Percentiles rank a stretch among this genome's conserved stretches.
These are phyloP conservation scores for Drosophila biarmipes DNA, from an alignment of 1,140 invertebrate species.

Conservation along the genomic window DNA sequence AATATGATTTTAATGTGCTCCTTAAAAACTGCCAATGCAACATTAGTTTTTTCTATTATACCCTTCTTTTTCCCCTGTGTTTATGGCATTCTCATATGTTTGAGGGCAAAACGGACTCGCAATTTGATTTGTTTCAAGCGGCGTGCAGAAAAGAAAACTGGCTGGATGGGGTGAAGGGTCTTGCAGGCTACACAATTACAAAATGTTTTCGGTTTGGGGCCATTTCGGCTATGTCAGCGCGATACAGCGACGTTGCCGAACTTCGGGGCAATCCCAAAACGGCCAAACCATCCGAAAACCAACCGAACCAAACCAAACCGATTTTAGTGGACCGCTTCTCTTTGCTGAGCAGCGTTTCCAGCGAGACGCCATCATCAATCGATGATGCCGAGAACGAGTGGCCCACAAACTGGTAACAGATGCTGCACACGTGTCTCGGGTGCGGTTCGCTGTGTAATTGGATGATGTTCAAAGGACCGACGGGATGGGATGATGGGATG, in stretches of 20 bases:
- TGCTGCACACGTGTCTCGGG: constrained; percentile 77
- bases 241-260: constrained; percentile 62
- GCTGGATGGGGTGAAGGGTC: constrained; percentile 5
- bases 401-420: constrained; percentile 70
- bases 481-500: not conserved
- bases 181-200: constrained; percentile 48
- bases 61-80: constrained; percentile 3
- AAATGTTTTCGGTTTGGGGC: constrained; percentile 41
- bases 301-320: constrained; percentile 11
- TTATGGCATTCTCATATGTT: constrained; percentile 24
- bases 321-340: constrained; percentile 35
- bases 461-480: constrained; percentile 61
- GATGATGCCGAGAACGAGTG: constrained; percentile 43
- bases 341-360: constrained; percentile 20
- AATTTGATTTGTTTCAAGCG: constrained; percentile 76
- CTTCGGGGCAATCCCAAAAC: constrained; percentile 54
- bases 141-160: constrained; percentile 19
- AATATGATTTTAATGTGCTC: too few relatives aligned
- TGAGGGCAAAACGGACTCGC: constrained; percentile 41
- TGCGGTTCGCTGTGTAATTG: constrained; percentile 71
- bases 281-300: too few relatives aligned
- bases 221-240: constrained; percentile 23
- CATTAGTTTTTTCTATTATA: not conserved
- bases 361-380: constrained; percentile 57
- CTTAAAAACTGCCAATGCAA: not conserved